Base-by-base conservation (phyloP, 2,797 vertebrate genomes). In the Hipposideros larvatus region DNA sequence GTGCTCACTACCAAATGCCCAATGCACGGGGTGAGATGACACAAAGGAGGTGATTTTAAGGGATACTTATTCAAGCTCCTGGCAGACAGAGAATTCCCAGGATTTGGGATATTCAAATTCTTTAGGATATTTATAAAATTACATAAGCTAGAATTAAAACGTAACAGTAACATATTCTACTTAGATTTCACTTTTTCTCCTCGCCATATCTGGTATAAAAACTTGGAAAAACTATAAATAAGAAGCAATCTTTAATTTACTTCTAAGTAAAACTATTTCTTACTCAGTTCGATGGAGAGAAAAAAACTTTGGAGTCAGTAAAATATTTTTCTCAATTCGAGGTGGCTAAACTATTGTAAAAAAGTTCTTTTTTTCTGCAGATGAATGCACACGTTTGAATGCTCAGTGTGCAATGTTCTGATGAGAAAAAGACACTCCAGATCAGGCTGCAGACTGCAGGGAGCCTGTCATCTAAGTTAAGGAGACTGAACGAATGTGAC, bases 81-180 rank as follows among this genome's bases (percentile, higher is more conserved):
- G 31, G 48, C 59, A 86, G 24, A 26, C 15, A 41, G 41, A 73
- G 13, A 85, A 28, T 22, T 79, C 48, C 75, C 74, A 88, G 78
- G 55, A 34, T 11, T 84, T 48, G 37, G 41, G 55, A 41, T 65
- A 78, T 68, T 57, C 89, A 95, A 70, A 53, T 66, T 46, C 31
- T 83, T 95, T 71, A 59, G 51, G 41, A 26, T 66, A 73, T 65
- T 92, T 94, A 87, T 86, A 68, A 94, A 93, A 61, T 31, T 48
- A 80, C 5, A 19, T 65, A 53, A 75, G 28, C 41, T 85, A 91
- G 77, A 95, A 86, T 74, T 74, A 83, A 15, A 87, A 71, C 24
- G 46, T 73, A 79, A 71, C 1, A 88, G 43, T 66, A 82, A 84
- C 80, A 88, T 51, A 73, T 41, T 63, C 48, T 84, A 83, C 5